Base-by-base conservation (phyloP, 2,888 invertebrate species). In the Apamea crenata region DNA sequence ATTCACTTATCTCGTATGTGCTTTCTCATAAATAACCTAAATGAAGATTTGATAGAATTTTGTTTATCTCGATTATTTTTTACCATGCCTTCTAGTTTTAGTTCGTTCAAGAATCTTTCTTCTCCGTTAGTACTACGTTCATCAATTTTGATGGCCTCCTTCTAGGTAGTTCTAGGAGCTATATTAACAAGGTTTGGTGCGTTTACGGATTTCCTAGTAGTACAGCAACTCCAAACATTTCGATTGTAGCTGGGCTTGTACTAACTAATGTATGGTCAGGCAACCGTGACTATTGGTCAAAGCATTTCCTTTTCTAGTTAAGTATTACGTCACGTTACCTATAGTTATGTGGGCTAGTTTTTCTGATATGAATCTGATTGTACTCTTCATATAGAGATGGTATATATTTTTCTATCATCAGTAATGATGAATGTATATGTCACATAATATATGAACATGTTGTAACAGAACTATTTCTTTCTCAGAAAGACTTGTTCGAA, bases 221-320 rank as follows among this genome's bases (percentile, higher is more conserved):
- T 47, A 71, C 36, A 70, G 4, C 16, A 67, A 72, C 44, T 70
- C 56, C 40, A 56, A 84, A 73, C 56, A 73, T 86, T 83, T 80
- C 61, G 50, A 67, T 70, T 74, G 77, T 83, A 50, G 72, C 66
- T 86, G 61, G 67, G 71, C 44, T 78, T 74, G 63, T 78, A 68
- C 73, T 69, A 74, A 74, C 74, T 74, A 78, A 77, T 78, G 87
- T 86, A 44, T 71, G 66, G 75, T 63, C 87, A 81, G 72, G 74
- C 70, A 86, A 84, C 67, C 85, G 81, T 85, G 84, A 84, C 84
- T 77, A 40, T 75, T 81, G 67, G 80, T 82, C 86, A 73, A 79
- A 88, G 77, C 84, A 80, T 84, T 89, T 88, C 87, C 88, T 86
- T 68, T 80, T 32, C 74, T 66, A 81, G 78, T 84, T 77, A 76